Base-by-base conservation (phyloP, 2,113 vertebrate genomes). In the Pyrgilauda ruficollis region DNA sequence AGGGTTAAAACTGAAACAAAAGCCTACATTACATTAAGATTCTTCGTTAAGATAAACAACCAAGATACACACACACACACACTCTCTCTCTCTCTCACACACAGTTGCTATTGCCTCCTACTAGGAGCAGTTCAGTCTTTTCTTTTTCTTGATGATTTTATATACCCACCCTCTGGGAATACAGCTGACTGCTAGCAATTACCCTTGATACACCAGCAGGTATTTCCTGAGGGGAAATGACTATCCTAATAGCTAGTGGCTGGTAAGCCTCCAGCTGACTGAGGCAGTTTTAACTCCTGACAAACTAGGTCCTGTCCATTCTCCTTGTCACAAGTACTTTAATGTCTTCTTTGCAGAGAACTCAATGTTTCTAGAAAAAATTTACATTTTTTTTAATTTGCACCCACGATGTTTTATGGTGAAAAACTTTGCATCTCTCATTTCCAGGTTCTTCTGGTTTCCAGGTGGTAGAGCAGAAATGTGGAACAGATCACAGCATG, bases 171-270 rank as follows among this genome's bases (percentile, higher is more conserved):
- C 95, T 94, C 84, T 95, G 76, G 91, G 89, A 84, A 96, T 90
- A 93, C 78, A 95, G 81, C 84, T 93, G 86, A 93, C 94, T 96
- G 84, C 84, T 84, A 84, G 84, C 93, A 97, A 96, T 96, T 97
- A 96, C 91, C 77, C 92, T 96, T 94, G 94, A 95, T 97, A 95
- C 78, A 94, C 92, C 95, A 95, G 86, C 89, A 97, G 95, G 95
- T 95, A 97, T 95, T 96, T 97, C 95, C 95, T 96, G 86, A 97
- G 89, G 96, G 91, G 92, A 96, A 96, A 97, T 94, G 77, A 97
- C 89, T 90, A 62, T 82, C 73, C 82, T 94, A 91, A 93, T 87
- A 96, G 84, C 88, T 91, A 90, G 69, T 74, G 82, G 86, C 85
- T 97, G 87, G 84, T 91, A 81, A 93, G 47, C 43, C 74, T 95